Evolutionary conservation across 2,113 vertebrate genomes (phyloP), one percentile per base, ranked within the genome.

Genomic region (Ranitomeya variabilis): DNA sequence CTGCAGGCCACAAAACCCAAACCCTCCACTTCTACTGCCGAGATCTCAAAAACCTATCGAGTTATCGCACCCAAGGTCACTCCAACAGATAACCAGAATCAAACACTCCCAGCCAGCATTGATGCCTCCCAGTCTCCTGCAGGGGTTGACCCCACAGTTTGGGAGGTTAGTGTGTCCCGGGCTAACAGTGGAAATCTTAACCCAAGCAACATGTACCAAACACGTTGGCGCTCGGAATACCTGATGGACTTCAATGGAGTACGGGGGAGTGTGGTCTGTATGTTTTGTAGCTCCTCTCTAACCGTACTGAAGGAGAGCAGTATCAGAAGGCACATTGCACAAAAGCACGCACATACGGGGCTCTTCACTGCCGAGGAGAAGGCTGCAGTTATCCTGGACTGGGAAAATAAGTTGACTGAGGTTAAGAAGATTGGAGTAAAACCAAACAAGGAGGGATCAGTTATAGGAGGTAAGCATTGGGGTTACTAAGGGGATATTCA

Each of bases 201-300:
- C 80, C 87, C 15, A 15, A 82, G 10, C 90, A 84, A 14, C 92
- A 94, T 91, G 90, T 93, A 94, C 89, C 96, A 95, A 4, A 96
- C 95, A 93, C 94, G 94, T 83, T 96, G 97, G 90, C 95, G 96
- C 16, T 94, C 97, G 14, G 96, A 98, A 92, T 97, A 97, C 93
- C 92, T 98, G 89, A 93, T 98, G 93, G 96, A 97, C 64, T 95
- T 96, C 60, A 96, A 95, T 67, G 96, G 96, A 14, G 92, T 93
- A 89, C 94, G 94, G 74, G 95, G 93, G 18, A 95, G 95, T n/a
- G 94, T 95, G 12, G 96, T 94, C 92, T 97, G 97, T 92, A 95
- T 97, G 97, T 96, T 96, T 89, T 98, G 97, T 81, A 79, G 81
- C 62, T 89, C 87, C 11, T 37, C 95, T 18, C 93, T 97, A 91